phyloP scores from a whole-genome alignment of 2,113 vertebrate genomes.

The Procavia capensis region DNA sequence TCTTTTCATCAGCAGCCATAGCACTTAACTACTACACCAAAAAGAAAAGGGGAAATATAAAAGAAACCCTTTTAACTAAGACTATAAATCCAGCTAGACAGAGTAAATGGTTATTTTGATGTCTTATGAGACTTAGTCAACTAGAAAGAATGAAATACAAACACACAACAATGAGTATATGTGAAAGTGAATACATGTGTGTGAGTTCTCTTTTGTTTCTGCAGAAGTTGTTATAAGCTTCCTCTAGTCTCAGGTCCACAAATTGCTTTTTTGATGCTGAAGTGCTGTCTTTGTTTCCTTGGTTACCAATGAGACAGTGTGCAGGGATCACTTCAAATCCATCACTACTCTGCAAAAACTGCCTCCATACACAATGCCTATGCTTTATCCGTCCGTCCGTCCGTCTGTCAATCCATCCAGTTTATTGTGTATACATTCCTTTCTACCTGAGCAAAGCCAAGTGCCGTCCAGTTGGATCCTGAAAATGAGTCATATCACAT shows the following conservation, averaged over 20 bases:
- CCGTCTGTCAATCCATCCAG: not conserved
- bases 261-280: constrained; percentile 48
- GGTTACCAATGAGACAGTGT: constrained; percentile 62
- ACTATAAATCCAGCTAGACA: constrained; percentile 46
- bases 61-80: constrained; percentile 23
- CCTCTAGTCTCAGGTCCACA: constrained; percentile 8
- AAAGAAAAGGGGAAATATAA: not conserved
- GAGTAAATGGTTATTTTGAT: constrained; percentile 14
- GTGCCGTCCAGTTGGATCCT: too few species aligned
- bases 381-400: not conserved
- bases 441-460: too few species aligned
- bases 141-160: constrained; percentile 49
- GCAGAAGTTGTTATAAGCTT: not conserved
- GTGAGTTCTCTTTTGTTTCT: not conserved
- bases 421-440: not conserved
- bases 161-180: not conserved
- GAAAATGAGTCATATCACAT: not conserved
- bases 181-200: not conserved
- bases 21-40: too few species aligned
- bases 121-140: not conserved
- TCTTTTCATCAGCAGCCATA: too few species aligned
- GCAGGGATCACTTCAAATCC: constrained; percentile 57
- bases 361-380: constrained; percentile 17
- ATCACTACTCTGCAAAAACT: constrained; percentile 13
- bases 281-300: constrained; percentile 69